Percentiles rank a stretch among this genome's conserved stretches.
Conservation (phyloP, 2,888 invertebrate genomes). For the Gnatocerus cornutus region DNA sequence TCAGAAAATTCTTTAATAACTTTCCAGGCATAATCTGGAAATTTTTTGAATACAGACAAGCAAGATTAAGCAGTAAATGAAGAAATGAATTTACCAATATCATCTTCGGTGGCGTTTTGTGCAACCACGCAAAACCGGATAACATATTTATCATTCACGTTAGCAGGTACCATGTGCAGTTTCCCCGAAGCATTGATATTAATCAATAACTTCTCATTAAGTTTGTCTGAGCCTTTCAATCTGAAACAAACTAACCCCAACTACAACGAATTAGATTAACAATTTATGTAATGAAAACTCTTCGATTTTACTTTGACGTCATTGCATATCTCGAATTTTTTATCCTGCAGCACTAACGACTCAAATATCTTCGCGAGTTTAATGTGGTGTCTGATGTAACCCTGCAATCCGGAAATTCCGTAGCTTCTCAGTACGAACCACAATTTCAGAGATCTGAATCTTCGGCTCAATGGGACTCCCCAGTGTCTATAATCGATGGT, state of each 20-base stretch:
- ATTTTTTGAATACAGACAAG: neutral
- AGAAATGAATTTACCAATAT: slow-evolving; percentile 77
- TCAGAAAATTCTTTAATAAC: slow-evolving; percentile 87
- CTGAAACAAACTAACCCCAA: slow-evolving; percentile 95
- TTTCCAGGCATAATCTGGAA: slow-evolving; percentile 86
- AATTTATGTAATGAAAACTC: slow-evolving; percentile 40
- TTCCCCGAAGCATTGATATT: slow-evolving; percentile 96
- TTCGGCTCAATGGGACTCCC: slow-evolving; percentile 96
- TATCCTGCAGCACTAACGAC: slow-evolving; percentile 84
- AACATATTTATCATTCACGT: slow-evolving; percentile 90
- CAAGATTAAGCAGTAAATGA: neutral
- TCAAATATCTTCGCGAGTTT: slow-evolving; percentile 93
- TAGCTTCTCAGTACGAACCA: slow-evolving; percentile 98
- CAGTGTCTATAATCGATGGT: slow-evolving; percentile 97
- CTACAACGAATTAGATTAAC: slow-evolving; percentile 71
- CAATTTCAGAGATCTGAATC: slow-evolving; percentile 95
- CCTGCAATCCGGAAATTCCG: slow-evolving; percentile 94
- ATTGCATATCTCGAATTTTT: slow-evolving; percentile 92
- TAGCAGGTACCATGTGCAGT: slow-evolving; percentile 97
- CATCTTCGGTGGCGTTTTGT: slow-evolving; percentile 89
- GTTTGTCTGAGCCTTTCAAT: slow-evolving; percentile 82
- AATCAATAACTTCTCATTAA: slow-evolving; percentile 94
- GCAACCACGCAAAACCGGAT: slow-evolving; percentile 96
- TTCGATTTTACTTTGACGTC: slow-evolving; percentile 83
- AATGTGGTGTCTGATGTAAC: slow-evolving; percentile 94